Conservation (phyloP, 2,797 vertebrate species). For the Macroramphosus scolopax region DNA sequence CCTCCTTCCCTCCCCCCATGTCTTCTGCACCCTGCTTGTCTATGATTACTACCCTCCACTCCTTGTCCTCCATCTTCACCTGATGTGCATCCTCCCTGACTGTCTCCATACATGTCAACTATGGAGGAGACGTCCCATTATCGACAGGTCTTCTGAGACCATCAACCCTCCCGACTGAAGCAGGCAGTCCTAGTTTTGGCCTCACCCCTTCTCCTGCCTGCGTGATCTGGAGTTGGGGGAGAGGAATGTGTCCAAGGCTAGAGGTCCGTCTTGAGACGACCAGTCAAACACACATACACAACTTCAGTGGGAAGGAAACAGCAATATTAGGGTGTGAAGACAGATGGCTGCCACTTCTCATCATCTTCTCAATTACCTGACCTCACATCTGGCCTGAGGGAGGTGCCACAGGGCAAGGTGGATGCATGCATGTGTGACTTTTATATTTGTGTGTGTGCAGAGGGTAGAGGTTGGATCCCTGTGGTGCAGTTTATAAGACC, state of each 20-base stretch:
- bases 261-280: constrained; percentile 24
- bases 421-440: constrained; percentile 3
- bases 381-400: constrained; percentile 57
- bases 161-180: constrained; percentile 1
- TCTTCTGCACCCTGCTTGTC: not conserved
- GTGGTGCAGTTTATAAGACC: constrained; percentile 34
- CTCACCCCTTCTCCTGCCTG: constrained; percentile 12
- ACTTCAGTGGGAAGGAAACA: constrained; percentile 41
- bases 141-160: constrained; percentile 10
- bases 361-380: constrained; percentile 59
- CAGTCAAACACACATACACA: constrained; percentile 40
- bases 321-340: constrained; percentile 63
- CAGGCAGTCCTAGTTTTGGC: not conserved
- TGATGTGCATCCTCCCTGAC: constrained; percentile 14
- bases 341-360: constrained; percentile 69
- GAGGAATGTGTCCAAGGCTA: constrained; percentile 34
- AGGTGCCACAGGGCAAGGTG: constrained; percentile 35
- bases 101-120: constrained; percentile 25
- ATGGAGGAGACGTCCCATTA: constrained; percentile 29
- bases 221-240: constrained; percentile 4
- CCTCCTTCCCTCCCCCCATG: constrained; percentile 11
- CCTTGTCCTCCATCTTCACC: constrained; percentile 27
- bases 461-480: constrained; percentile 42
- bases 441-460: constrained; percentile 17
- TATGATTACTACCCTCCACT: constrained; percentile 3